phyloP scores from a whole-genome alignment of 2,888 invertebrate species.

The Pollenia amentaria region DNA sequence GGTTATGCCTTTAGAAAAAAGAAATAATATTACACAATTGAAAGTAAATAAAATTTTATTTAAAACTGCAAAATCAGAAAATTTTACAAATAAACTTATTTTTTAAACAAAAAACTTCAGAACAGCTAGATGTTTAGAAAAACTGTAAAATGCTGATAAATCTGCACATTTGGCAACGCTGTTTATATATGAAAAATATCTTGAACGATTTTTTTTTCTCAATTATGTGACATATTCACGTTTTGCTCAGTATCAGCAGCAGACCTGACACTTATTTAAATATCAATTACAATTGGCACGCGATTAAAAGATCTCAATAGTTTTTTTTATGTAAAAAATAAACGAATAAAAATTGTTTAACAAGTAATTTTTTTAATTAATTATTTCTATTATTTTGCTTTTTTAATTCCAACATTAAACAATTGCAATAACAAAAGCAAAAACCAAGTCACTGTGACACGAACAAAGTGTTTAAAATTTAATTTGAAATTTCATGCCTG shows the following conservation, averaged over 20 bases:
- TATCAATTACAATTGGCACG: constrained; percentile 53
- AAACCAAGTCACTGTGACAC: constrained; percentile 8
- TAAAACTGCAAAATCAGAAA: too few species aligned
- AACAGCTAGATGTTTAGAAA: too few species aligned
- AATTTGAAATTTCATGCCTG: constrained; percentile 29
- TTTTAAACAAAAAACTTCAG: too few species aligned
- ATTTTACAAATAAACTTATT: too few species aligned
- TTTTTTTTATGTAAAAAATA: constrained; percentile 4
- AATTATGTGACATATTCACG: constrained; percentile 10
- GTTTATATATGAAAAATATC: too few species aligned
- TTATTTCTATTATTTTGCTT: constrained; percentile 4
- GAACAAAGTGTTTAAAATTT: constrained; percentile 4
- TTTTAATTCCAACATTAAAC: background rate
- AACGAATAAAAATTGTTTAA: background rate
- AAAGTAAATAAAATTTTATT: too few species aligned
- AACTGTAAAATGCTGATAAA: too few species aligned
- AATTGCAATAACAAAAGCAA: background rate
- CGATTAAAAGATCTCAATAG: constrained; percentile 42
- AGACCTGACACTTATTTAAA: constrained; percentile 18
- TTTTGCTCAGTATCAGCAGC: background rate
- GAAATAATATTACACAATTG: too few species aligned
- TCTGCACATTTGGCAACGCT: too few species aligned
- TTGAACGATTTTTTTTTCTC: background rate
- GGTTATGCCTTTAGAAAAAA: too few species aligned
- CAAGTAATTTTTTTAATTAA: background rate